phyloP scores from a whole-genome alignment of 1,140 invertebrate species.

The Drosophila serrata region DNA sequence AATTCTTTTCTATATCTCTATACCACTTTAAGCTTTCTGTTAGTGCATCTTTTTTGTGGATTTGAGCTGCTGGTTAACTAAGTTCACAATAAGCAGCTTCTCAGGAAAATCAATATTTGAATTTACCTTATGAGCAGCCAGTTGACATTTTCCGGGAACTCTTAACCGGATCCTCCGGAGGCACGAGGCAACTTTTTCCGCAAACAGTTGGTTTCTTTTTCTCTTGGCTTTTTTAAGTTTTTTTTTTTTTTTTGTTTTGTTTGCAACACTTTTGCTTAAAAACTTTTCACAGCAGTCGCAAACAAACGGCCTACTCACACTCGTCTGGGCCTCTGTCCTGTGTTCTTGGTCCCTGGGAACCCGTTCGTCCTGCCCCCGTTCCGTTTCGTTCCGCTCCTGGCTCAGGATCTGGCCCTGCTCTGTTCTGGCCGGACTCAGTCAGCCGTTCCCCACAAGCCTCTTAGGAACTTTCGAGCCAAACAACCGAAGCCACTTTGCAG shows the following conservation, averaged over 20 bases:
- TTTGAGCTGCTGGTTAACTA: slow-evolving; percentile 3
- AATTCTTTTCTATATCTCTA: background rate
- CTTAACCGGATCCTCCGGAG: background rate
- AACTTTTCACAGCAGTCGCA: slow-evolving; percentile 52
- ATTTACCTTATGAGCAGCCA: slow-evolving; percentile 29
- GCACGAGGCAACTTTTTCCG: slow-evolving; percentile 45
- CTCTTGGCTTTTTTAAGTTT: slow-evolving; percentile 10
- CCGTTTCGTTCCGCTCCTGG: slow-evolving; percentile 11
- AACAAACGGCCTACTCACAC: slow-evolving; percentile 44
- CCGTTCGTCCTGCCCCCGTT: background rate
- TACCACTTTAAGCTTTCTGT: background rate
- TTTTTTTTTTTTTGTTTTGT: slow-evolving; percentile 31
- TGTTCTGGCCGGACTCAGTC: slow-evolving; percentile 9
- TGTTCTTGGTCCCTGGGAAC: slow-evolving; percentile 5
- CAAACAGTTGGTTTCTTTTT: slow-evolving; percentile 55
- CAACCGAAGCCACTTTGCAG: slow-evolving; percentile 70
- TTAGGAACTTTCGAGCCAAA: slow-evolving; percentile 68
- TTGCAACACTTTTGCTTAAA: slow-evolving; percentile 60
- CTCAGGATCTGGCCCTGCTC: slow-evolving; percentile 6
- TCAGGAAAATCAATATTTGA: slow-evolving; percentile 37
- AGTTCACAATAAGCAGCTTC: slow-evolving; percentile 12
- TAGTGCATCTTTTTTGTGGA: background rate
- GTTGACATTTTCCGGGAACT: slow-evolving; percentile 47
- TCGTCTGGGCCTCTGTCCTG: slow-evolving; percentile 10
- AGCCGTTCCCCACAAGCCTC: slow-evolving; percentile 51